Percentiles rank a stretch among this genome's conserved stretches.
Conservation (phyloP, 2,113 vertebrate genomes). For the Pomatorhinus ruficollis region DNA sequence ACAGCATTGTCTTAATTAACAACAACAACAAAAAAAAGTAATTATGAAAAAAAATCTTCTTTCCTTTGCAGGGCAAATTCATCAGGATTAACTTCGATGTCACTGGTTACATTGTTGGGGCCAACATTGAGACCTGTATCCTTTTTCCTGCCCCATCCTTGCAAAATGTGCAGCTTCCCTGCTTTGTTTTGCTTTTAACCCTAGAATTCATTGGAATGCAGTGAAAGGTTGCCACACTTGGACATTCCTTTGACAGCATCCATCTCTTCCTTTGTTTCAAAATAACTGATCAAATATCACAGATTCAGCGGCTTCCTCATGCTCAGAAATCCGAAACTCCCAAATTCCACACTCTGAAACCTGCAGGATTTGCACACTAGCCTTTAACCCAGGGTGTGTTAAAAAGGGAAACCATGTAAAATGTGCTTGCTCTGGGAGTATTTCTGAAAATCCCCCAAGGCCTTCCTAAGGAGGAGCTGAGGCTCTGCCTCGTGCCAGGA, state of each 20-base stretch:
- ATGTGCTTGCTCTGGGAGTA: background rate
- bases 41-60: background rate
- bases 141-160: slow-evolving; percentile 34
- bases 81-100: slow-evolving; percentile 99
- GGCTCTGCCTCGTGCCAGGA: fast-evolving
- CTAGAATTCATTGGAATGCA: background rate
- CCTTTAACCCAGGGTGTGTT: background rate
- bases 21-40: background rate
- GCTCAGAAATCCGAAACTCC: background rate
- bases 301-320: fast-evolving
- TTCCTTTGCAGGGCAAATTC: slow-evolving; percentile 89
- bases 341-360: background rate
- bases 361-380: background rate
- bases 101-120: slow-evolving; percentile 96
- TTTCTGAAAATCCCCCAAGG: fast-evolving
- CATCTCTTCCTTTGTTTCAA: background rate
- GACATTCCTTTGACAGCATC: background rate
- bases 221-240: background rate
- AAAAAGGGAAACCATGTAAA: background rate
- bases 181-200: background rate
- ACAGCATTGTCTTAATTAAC: background rate
- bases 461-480: background rate
- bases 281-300: background rate
- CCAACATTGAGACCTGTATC: slow-evolving; percentile 99
- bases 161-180: background rate